phyloP scores from a whole-genome alignment of 2,113 vertebrate species.

The Ictidomys tridecemlineatus region DNA sequence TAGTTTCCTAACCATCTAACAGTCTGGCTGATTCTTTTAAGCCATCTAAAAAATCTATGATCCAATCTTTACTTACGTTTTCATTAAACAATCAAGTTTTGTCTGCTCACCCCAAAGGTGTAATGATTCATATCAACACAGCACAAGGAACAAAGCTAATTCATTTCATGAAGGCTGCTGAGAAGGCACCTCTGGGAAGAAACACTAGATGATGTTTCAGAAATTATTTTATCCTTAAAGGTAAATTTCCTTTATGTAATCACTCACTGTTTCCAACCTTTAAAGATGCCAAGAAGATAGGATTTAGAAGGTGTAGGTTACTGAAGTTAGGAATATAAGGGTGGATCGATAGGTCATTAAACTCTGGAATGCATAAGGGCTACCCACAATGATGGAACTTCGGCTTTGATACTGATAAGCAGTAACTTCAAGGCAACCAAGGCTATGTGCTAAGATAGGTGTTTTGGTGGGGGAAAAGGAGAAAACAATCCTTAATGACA shows the following conservation, averaged over 20 bases:
- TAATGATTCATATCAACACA: background rate
- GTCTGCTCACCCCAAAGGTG: background rate
- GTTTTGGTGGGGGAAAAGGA: constrained; percentile 30
- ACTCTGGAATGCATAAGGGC: background rate
- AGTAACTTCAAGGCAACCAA: background rate
- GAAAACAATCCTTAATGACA: background rate
- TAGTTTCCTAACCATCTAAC: background rate
- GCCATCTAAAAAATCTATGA: background rate
- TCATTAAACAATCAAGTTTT: background rate
- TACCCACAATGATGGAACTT: background rate
- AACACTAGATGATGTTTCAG: background rate
- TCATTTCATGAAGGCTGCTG: background rate
- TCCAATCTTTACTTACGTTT: background rate
- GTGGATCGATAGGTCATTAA: background rate
- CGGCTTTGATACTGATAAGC: background rate
- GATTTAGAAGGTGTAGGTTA: background rate
- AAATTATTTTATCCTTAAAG: background rate
- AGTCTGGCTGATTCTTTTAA: constrained; percentile 21
- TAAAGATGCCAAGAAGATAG: background rate
- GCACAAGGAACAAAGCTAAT: constrained; percentile 10
- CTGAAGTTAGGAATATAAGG: background rate
- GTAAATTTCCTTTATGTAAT: background rate
- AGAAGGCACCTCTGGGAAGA: background rate
- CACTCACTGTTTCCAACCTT: background rate
- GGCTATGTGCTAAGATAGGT: background rate